A percentile compares a stretch with the other conserved stretches of the same genome.
These are phyloP conservation scores for Phorcus lineatus DNA, from an alignment of 2,888 invertebrate species.

Conservation along the genomic window DNA sequence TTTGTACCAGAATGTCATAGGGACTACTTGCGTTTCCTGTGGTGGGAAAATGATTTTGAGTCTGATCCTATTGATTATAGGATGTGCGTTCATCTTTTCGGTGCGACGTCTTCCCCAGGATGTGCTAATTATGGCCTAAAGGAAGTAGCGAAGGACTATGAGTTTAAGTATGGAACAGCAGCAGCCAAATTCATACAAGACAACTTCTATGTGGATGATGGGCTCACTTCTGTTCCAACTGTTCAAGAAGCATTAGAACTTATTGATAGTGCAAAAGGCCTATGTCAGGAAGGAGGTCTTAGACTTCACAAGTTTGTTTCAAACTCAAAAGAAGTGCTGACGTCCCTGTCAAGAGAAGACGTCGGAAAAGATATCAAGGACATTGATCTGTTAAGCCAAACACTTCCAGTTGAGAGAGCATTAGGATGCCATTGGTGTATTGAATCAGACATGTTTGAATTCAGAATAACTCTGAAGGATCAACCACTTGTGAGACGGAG, in stretches of 20 bases:
- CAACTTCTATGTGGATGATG: slow-evolving; percentile 52
- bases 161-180: neutral
- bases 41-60: slow-evolving; percentile 25
- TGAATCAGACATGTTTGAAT: slow-evolving; percentile 45
- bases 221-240: slow-evolving; percentile 35
- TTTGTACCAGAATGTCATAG: slow-evolving; percentile 38
- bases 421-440: slow-evolving; percentile 48
- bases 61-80: slow-evolving; percentile 32
- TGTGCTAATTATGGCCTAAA: slow-evolving; percentile 41
- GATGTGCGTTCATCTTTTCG: slow-evolving; percentile 44
- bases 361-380: slow-evolving; percentile 29
- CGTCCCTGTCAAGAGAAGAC: slow-evolving; percentile 35
- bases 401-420: slow-evolving; percentile 41
- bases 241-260: slow-evolving; percentile 36
- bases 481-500: slow-evolving; percentile 42
- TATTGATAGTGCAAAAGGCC: slow-evolving; percentile 26
- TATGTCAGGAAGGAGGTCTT: slow-evolving; percentile 43
- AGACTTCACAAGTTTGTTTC: slow-evolving; percentile 47
- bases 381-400: slow-evolving; percentile 27
- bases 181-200: slow-evolving; percentile 22
- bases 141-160: slow-evolving; percentile 25
- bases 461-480: slow-evolving; percentile 37
- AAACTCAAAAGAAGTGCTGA: slow-evolving; percentile 45
- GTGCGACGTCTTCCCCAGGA: slow-evolving; percentile 41
- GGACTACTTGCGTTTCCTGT: slow-evolving; percentile 41